A percentile compares a stretch with the other conserved stretches of the same genome.
Conservation (phyloP, 2,113 vertebrate genomes). For the Oryzias curvinotus region DNA sequence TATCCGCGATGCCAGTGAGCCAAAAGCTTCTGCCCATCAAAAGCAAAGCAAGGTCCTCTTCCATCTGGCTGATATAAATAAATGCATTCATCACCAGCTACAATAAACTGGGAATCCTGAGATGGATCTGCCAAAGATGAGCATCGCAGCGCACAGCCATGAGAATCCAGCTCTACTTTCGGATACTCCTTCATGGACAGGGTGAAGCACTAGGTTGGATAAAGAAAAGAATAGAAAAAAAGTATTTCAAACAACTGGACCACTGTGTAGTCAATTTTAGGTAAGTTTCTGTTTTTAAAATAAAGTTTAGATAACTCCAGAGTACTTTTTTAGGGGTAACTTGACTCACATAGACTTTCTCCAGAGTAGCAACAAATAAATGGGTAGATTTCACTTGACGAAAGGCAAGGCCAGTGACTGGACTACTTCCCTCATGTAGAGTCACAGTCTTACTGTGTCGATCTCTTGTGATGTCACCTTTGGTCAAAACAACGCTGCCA, state of each 20-base stretch:
- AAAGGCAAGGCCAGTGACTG: conserved; percentile 93
- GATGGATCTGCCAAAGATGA: conserved; percentile 92
- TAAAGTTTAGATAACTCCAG: background rate
- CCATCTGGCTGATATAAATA: conserved; percentile 97
- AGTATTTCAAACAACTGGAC: background rate
- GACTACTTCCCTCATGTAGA: conserved; percentile 87
- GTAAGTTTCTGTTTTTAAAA: background rate
- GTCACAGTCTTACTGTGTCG: conserved; percentile 94
- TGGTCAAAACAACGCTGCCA: conserved; percentile 93
- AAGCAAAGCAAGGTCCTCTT: conserved; percentile 95
- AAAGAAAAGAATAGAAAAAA: background rate
- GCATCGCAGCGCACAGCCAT: conserved; percentile 90
- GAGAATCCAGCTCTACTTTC: conserved; percentile 87
- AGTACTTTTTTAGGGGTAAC: background rate
- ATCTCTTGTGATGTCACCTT: conserved; percentile 97
- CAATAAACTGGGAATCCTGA: conserved; percentile 97
- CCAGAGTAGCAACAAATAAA: conserved; percentile 93
- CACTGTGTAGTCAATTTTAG: background rate
- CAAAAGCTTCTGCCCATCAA: conserved; percentile 93
- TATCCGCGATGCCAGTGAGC: conserved; percentile 96
- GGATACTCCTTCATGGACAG: conserved; percentile 93
- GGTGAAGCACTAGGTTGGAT: conserved; percentile 83
- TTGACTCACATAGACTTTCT: conserved; percentile 87
- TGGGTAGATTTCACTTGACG: conserved; percentile 92
- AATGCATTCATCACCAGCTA: conserved; percentile 96